Evolutionary conservation across 1,140 invertebrate species (phyloP).

Genomic region (Sesamia nonagrioides): DNA sequence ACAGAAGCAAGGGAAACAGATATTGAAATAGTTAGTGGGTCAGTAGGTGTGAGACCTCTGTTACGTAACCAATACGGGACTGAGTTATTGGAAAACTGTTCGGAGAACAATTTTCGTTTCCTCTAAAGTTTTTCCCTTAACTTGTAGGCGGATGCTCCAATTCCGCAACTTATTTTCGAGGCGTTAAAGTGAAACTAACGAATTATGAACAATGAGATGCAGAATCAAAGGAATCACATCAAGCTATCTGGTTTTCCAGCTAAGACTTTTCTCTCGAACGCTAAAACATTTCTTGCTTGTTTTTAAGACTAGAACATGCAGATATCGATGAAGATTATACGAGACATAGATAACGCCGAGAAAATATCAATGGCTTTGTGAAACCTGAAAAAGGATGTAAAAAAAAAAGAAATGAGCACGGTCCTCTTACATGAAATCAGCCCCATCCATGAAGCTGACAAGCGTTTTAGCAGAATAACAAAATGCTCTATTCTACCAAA

Average conservation of each 20-base stretch:
- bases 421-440: too few relatives aligned
- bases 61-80: conserved; percentile 26
- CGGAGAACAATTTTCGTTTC: neutral
- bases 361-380: too few relatives aligned
- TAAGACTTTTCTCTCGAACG: too few relatives aligned
- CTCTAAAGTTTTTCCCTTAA: conserved; percentile 3
- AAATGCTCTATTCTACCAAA: neutral
- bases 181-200: neutral
- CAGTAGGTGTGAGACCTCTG: conserved; percentile 7
- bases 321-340: too few relatives aligned
- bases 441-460: too few relatives aligned
- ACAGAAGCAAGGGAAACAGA: conserved; percentile 4
- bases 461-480: neutral
- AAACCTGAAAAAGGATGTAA: too few relatives aligned
- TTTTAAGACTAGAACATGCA: too few relatives aligned
- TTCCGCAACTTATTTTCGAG: neutral
- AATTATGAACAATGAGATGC: neutral
- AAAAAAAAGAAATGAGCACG: too few relatives aligned
- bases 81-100: conserved; percentile 23
- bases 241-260: neutral
- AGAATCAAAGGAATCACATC: neutral
- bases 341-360: too few relatives aligned
- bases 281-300: too few relatives aligned
- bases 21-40: conserved; percentile 21
- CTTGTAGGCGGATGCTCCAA: neutral